Evolutionary conservation across 2,797 vertebrate species (phyloP), one percentile per base, ranked within the genome.

Genomic region (Chanos chanos): DNA sequence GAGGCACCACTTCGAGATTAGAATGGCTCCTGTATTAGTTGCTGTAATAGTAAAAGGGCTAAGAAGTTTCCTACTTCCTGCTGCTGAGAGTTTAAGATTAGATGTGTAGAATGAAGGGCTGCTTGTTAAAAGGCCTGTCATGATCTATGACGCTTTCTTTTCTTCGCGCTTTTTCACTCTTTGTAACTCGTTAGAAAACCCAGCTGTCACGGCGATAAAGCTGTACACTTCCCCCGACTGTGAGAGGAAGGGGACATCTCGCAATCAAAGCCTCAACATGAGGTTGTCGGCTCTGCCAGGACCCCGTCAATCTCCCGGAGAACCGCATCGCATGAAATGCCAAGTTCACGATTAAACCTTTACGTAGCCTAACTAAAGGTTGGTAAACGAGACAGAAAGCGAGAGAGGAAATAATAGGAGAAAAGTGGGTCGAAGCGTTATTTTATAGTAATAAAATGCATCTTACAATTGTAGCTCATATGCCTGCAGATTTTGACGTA

Each of bases 291-390:
- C 12, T 16, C 77, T 68, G 87, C 86, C 90, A 92, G 83, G 81
- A 86, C 83, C 86, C 88, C 81, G 91, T 87, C 92, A 92, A 86
- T 93, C 92, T 92, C 76, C 61, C 50, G 45, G 51, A 77, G 68
- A 76, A 72, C 55, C 61, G 71, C 72, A 83, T 73, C 53, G 45
- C 70, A 72, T 75, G 74, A 77, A 75, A 82, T 81, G 81, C 90
- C 91, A 93, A 92, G 89, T 93, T 93, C 87, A 89, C 71, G 74
- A 78, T 70, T 76, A 81, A 83, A 68, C 79, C 71, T 68, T 78
- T n/a, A n/a, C n/a, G n/a, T n/a, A 75, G 79, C 72, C 66, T 63
- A 76, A 81, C 66, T 76, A 81, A 56, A 60, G 52, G 15, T n/a
- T 13, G 21, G 8, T 5, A 10, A 3, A 30, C 48, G 37, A n/a